Percentiles rank a stretch among this genome's conserved stretches.
Conservation (phyloP, 2,888 invertebrate species). For the Ferdinandea cuprea region DNA sequence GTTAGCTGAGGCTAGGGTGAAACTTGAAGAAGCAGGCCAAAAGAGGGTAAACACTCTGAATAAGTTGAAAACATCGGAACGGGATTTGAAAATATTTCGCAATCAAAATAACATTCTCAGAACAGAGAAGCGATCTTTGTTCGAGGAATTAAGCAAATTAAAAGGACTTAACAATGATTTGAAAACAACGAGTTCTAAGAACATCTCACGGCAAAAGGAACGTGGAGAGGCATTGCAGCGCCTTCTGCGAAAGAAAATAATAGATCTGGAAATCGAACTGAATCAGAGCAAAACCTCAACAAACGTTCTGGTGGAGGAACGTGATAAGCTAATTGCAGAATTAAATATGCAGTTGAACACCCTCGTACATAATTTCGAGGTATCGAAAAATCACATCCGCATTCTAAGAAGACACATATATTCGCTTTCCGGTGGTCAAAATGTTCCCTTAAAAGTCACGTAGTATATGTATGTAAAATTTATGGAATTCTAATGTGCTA, state of each 20-base stretch:
- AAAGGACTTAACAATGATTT: conserved; percentile 79
- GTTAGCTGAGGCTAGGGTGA: conserved; percentile 77
- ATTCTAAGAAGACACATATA: conserved; percentile 81
- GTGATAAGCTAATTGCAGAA: conserved; percentile 81
- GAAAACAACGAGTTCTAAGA: conserved; percentile 78
- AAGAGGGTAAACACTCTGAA: conserved; percentile 78
- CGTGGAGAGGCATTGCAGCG: conserved; percentile 80
- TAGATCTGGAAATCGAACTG: conserved; percentile 81
- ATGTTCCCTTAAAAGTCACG: neutral
- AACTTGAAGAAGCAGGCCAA: conserved; percentile 80
- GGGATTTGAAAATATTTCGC: conserved; percentile 80
- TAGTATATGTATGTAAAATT: neutral
- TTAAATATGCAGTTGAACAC: conserved; percentile 81
- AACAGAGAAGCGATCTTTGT: conserved; percentile 79
- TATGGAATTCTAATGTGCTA: neutral
- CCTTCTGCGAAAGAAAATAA: conserved; percentile 80
- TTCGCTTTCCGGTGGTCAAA: conserved; percentile 73
- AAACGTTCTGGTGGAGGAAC: conserved; percentile 79
- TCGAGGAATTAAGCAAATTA: conserved; percentile 78
- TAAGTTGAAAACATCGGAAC: conserved; percentile 79
- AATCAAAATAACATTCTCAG: conserved; percentile 79
- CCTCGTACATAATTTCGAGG: conserved; percentile 81
- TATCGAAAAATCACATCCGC: conserved; percentile 82
- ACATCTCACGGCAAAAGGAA: conserved; percentile 80
- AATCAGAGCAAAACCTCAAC: conserved; percentile 81